A percentile compares a stretch with the other conserved stretches of the same genome.
Evolutionary conservation across 2,797 vertebrate genomes (phyloP).

Genomic region (Lacerta viridis): DNA sequence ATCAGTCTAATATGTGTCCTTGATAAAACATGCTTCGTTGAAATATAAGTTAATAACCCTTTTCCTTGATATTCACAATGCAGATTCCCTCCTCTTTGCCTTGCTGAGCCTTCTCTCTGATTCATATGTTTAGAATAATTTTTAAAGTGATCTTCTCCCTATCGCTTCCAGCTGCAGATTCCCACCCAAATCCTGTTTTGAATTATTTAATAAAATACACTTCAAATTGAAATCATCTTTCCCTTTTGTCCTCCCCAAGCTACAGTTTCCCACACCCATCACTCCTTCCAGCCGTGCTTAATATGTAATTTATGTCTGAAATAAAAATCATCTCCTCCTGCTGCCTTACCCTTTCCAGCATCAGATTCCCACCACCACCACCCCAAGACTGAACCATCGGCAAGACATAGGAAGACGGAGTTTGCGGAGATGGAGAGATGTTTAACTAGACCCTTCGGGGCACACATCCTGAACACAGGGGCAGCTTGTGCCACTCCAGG

Average conservation of each 20-base stretch:
- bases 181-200: conserved; percentile 71
- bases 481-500: not conserved
- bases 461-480: not conserved
- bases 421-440: not conserved
- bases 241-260: conserved; percentile 55
- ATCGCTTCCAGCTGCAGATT: conserved; percentile 74
- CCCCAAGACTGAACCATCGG: conserved; percentile 48
- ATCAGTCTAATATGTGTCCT: conserved; percentile 26
- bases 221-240: conserved; percentile 77
- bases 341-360: conserved; percentile 68
- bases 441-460: not conserved
- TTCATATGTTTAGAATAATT: conserved; percentile 62
- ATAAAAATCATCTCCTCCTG: conserved; percentile 72
- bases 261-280: conserved; percentile 70
- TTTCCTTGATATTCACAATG: conserved; percentile 36
- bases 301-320: conserved; percentile 77
- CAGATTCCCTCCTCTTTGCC: conserved; percentile 44
- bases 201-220: conserved; percentile 78
- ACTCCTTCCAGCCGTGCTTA: conserved; percentile 72
- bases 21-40: conserved; percentile 19
- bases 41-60: conserved; percentile 34
- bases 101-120: conserved; percentile 57
- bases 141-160: conserved; percentile 56
- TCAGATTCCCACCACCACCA: conserved; percentile 54
- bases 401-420: not conserved